Percentiles rank a stretch among this genome's conserved stretches.
phyloP scores from a whole-genome alignment of 2,113 vertebrate genomes.

The Syngnathus typhle region DNA sequence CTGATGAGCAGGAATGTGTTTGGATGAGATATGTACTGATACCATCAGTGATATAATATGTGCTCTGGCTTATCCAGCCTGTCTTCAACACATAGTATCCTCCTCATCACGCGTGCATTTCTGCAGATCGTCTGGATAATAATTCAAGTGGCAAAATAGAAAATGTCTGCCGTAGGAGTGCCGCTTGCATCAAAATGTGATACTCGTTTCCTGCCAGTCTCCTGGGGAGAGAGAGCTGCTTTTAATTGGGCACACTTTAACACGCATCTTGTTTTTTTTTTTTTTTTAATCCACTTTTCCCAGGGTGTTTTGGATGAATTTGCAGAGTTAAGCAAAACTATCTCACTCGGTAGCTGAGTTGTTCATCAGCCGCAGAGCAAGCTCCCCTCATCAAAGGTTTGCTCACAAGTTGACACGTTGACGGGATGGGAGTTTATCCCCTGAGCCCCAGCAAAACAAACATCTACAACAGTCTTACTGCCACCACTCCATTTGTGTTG shows the following conservation, averaged over 20 bases:
- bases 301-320: conserved; percentile 32
- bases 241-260: conserved; percentile 58
- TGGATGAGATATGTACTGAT: not conserved
- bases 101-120: not conserved
- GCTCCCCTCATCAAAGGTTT: conserved; percentile 21
- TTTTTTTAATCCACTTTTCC: conserved; percentile 31
- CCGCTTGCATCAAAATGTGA: conserved; percentile 23
- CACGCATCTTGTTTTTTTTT: conserved; percentile 25
- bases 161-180: conserved; percentile 9
- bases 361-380: conserved; percentile 45
- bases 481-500: not conserved
- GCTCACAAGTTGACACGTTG: conserved; percentile 30
- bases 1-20: conserved; percentile 17
- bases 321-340: conserved; percentile 58
- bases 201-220: conserved; percentile 28
- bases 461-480: not conserved
- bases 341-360: conserved; percentile 38
- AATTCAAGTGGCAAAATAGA: not conserved
- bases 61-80: not conserved
- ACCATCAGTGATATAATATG: conserved; percentile 1
- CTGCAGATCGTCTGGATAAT: not conserved
- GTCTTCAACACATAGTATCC: conserved; percentile 5
- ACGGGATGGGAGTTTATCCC: conserved; percentile 28
- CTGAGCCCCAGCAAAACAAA: conserved; percentile 17
- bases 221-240: not conserved